Conservation (phyloP, 2,113 vertebrate species). For the Capricornis sumatraensis region DNA sequence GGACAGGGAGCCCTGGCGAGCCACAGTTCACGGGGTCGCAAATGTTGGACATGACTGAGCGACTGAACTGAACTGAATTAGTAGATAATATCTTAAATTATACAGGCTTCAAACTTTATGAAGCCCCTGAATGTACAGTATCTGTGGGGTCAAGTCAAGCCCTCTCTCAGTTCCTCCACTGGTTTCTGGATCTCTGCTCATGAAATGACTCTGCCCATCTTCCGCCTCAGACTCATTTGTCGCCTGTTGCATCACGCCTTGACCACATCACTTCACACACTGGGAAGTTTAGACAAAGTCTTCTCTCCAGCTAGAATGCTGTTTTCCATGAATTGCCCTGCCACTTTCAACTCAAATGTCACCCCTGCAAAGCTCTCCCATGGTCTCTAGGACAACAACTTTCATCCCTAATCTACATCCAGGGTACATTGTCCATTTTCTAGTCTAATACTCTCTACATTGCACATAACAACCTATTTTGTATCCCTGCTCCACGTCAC, state of each 20-base stretch:
- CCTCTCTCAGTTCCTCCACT: neutral
- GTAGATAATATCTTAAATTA: neutral
- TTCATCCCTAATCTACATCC: neutral
- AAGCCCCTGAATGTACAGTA: neutral
- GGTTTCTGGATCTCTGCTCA: accelerated
- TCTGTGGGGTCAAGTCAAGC: neutral
- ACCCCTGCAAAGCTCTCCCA: neutral
- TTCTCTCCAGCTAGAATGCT: neutral
- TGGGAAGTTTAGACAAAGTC: too few species aligned
- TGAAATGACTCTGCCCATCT: neutral
- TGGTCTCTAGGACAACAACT: neutral
- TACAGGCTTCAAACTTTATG: neutral
- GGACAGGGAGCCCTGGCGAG: too few species aligned
- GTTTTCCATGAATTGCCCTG: neutral
- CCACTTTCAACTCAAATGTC: neutral
- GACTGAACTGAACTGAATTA: neutral
- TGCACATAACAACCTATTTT: neutral
- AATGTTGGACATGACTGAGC: too few species aligned
- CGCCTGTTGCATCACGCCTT: neutral
- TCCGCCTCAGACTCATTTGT: neutral
- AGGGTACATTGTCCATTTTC: neutral
- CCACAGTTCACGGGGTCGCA: too few species aligned
- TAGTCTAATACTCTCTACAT: neutral
- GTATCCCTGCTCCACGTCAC: accelerated
- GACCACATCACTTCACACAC: neutral